phyloP scores from a whole-genome alignment of 1,140 invertebrate species.

The Drosophila kepulauana region DNA sequence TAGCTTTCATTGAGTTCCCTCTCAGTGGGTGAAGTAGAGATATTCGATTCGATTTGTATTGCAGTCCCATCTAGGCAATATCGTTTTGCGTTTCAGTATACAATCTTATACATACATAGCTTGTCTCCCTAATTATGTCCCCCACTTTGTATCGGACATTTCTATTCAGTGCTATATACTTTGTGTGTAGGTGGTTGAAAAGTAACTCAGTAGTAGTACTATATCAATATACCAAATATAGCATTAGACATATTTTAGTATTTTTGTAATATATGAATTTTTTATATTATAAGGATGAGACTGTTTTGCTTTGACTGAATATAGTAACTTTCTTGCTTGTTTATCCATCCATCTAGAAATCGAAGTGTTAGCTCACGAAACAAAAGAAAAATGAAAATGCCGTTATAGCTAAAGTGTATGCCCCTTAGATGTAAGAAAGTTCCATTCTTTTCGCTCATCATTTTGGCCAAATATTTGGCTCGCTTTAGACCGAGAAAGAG shows the following conservation, averaged over 20 bases:
- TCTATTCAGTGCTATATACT: constrained; percentile 16
- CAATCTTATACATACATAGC: constrained; percentile 8
- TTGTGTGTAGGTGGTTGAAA: neutral
- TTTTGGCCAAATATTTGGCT: constrained; percentile 17
- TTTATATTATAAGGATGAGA: too few species aligned
- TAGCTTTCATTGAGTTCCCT: constrained; percentile 35
- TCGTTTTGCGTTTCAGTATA: constrained; percentile 10
- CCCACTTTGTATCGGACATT: neutral
- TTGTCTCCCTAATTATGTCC: constrained; percentile 14
- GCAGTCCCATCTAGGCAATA: constrained; percentile 15
- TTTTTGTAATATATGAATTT: too few species aligned
- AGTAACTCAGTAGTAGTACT: too few species aligned
- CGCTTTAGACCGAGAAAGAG: constrained; percentile 1
- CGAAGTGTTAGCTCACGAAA: constrained; percentile 16
- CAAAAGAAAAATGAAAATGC: constrained; percentile 11
- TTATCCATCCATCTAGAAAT: neutral
- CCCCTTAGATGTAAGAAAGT: constrained; percentile 1
- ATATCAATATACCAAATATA: too few species aligned
- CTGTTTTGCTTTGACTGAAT: too few species aligned
- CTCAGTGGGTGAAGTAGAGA: constrained; percentile 22
- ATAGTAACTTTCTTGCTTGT: neutral
- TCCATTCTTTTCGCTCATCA: constrained; percentile 23
- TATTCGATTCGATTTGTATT: constrained; percentile 35
- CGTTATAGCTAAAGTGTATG: constrained; percentile 15
- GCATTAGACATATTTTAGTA: too few species aligned